Evolutionary conservation across 1,140 invertebrate genomes (phyloP), one percentile per base, ranked within the genome.

Genomic region (Atta texana): DNA sequence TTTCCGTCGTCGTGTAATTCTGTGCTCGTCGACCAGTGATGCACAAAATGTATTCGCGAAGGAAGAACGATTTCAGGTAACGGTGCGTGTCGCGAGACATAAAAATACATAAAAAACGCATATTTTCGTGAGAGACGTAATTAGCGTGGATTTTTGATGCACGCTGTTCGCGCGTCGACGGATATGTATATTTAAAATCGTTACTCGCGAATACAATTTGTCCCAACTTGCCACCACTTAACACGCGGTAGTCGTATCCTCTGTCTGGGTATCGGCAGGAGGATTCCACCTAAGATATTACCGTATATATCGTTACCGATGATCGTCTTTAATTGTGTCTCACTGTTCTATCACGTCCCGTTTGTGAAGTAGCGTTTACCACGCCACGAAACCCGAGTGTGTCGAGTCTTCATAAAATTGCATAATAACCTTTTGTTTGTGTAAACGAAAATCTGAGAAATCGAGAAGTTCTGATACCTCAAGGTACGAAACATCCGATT

Each of bases 321-420:
- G 66, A 88, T 76, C 78, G 66, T 71, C 63, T 90, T 81, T 77
- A 86, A 87, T 76, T 77, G 51, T 84, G 71, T 64, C 71, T 75
- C 77, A 86, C 44, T 76, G 31, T 87, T 61, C 21, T 75, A 59
- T 78, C 68, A 53, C 49, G 57, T 28, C 68, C 81, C 69, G 51
- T 88, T 87, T 85, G 84, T 88, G 18, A 66, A 85, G 68, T 88
- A 74, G 81, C 85, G 31, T 88, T 90, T 90, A 69, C 21, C 57
- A 59, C 64, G 21, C 63, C 31, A 64, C n/a, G n/a, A 82, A 39
- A 76, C 61, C 51, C 16, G 18, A 34, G 69, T 81, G 63, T 86
- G 75, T 89, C 86, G 88, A 88, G 86, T 90, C 89, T 87, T 91
- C 68, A 69, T 85, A 75, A 88, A 89, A 85, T 81, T 89, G 86